A percentile compares a stretch with the other conserved stretches of the same genome.
These are phyloP conservation scores for Gymnoscopelus braueri DNA, from an alignment of 2,797 vertebrate genomes.

Conservation along the genomic window DNA sequence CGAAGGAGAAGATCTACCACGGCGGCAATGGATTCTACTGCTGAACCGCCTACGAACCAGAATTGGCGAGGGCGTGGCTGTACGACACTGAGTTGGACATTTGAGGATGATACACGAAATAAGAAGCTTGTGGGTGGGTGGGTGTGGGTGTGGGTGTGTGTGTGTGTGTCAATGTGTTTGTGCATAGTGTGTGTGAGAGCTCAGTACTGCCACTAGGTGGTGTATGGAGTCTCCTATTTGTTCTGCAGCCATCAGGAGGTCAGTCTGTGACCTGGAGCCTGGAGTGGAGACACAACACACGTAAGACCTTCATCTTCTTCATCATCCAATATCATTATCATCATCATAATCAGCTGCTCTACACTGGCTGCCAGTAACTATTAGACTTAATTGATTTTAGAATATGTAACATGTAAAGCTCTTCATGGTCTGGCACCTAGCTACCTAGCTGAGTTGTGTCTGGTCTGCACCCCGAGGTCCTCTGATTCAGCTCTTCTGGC, in stretches of 20 bases:
- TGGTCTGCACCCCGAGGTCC: no score
- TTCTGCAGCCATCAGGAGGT: slow-evolving; percentile 65
- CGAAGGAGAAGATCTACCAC: no score
- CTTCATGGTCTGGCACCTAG: no score
- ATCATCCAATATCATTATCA: not conserved
- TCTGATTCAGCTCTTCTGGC: no score
- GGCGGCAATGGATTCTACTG: no score
- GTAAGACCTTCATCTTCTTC: not conserved
- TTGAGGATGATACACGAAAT: no score
- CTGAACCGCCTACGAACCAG: no score
- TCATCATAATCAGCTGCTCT: not conserved
- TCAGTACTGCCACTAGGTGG: slow-evolving; percentile 57
- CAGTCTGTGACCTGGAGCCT: slow-evolving; percentile 25
- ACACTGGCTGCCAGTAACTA: no score
- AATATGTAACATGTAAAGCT: no score
- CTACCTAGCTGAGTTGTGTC: no score
- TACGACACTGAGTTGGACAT: no score
- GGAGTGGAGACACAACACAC: not conserved
- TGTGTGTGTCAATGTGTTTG: slow-evolving; percentile 24
- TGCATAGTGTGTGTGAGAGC: not conserved
- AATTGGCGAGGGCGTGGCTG: not conserved
- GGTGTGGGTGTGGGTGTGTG: slow-evolving; percentile 17
- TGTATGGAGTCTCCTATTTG: slow-evolving; percentile 60
- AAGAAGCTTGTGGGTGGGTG: not conserved
- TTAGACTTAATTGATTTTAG: no score